A percentile compares a stretch with the other conserved stretches of the same genome.
phyloP scores from a whole-genome alignment of 2,888 invertebrate species.

The Microplitis manilae region DNA sequence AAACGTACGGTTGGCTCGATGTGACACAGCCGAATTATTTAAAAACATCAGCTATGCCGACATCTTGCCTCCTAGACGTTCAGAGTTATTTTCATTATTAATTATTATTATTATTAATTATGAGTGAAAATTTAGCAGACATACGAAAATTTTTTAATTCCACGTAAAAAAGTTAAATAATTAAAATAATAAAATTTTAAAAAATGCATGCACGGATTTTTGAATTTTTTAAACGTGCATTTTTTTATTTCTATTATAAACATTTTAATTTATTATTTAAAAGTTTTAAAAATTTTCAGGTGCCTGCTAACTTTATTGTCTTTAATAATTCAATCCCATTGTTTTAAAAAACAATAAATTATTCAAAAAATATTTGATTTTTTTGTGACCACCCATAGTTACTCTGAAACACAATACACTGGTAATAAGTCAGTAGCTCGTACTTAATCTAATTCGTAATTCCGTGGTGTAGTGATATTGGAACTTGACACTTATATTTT shows the following conservation, averaged over 20 bases:
- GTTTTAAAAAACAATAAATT: too few species aligned
- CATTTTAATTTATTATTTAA: too few species aligned
- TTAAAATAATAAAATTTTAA: too few species aligned
- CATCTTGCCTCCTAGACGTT: constrained; percentile 85
- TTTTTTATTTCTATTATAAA: too few species aligned
- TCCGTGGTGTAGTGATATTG: constrained; percentile 10
- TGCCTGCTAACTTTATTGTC: too few species aligned
- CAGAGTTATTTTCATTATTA: constrained; percentile 46
- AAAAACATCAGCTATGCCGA: constrained; percentile 88
- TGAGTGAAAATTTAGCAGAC: too few species aligned
- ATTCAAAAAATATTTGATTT: background rate
- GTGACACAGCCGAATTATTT: constrained; percentile 85
- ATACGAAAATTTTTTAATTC: too few species aligned
- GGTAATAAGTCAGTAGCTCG: background rate
- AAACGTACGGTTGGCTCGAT: constrained; percentile 80
- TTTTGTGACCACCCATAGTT: constrained; percentile 3
- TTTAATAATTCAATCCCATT: too few species aligned
- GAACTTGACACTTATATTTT: constrained; percentile 30
- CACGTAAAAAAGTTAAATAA: too few species aligned
- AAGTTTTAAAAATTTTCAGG: too few species aligned
- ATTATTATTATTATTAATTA: background rate
- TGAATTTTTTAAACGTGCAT: too few species aligned
- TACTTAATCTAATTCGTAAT: constrained; percentile 10
- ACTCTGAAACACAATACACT: constrained; percentile 23
- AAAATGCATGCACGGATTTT: too few species aligned